A percentile compares a stretch with the other conserved stretches of the same genome.
Evolutionary conservation across 2,888 invertebrate species (phyloP).

Genomic region (Pandemis cinnamomeana): DNA sequence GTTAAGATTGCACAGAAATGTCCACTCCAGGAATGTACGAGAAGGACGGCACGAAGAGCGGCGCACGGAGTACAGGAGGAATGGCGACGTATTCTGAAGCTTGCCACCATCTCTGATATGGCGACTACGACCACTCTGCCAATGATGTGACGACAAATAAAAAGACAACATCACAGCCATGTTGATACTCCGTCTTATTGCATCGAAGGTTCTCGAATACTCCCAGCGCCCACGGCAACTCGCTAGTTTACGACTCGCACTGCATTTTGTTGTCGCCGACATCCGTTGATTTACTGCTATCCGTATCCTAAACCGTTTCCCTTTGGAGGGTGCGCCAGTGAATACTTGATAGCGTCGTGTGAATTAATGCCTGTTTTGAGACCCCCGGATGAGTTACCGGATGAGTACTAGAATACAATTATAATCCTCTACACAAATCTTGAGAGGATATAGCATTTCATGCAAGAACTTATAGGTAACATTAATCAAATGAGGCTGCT

Average conservation of each 20-base stretch:
- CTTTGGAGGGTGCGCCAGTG: conserved; percentile 59
- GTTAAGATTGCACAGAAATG: too few relatives aligned
- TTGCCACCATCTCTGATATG: too few relatives aligned
- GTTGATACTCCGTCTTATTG: not conserved
- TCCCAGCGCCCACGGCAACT: conserved; percentile 28
- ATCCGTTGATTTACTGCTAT: conserved; percentile 74
- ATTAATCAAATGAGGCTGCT: not conserved
- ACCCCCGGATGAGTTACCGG: conserved; percentile 29
- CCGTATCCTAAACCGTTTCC: conserved; percentile 69
- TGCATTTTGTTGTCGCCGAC: conserved; percentile 78
- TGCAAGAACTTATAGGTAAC: not conserved
- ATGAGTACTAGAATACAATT: conserved; percentile 4
- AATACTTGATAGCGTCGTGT: conserved; percentile 56
- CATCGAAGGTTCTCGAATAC: conserved; percentile 13
- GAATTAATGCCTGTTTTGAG: conserved; percentile 40
- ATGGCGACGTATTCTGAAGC: too few relatives aligned
- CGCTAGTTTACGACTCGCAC: conserved; percentile 43
- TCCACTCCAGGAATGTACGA: too few relatives aligned
- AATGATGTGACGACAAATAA: too few relatives aligned
- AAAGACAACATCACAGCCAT: not conserved
- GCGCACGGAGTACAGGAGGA: too few relatives aligned
- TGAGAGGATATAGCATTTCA: not conserved
- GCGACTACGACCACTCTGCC: too few relatives aligned
- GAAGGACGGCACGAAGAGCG: too few relatives aligned
- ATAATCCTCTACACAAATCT: conserved; percentile 1